phyloP scores from a whole-genome alignment of 2,797 vertebrate genomes.

The Tokudaia muenninki region DNA sequence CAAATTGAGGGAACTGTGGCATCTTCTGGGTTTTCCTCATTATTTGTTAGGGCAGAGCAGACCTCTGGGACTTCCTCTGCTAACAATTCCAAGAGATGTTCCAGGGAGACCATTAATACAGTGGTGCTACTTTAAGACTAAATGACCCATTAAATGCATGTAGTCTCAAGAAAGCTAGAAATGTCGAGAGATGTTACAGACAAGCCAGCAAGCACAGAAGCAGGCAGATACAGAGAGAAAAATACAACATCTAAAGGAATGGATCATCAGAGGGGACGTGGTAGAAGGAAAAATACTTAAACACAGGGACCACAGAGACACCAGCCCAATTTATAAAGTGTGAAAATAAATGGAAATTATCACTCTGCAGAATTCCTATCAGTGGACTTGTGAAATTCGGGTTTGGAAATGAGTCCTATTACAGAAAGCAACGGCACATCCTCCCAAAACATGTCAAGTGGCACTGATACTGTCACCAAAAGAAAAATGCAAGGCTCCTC shows the following conservation, averaged over 20 bases:
- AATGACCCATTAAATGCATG: not conserved
- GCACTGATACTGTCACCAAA: not conserved
- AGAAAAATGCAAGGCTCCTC: not conserved
- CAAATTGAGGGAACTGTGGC: not conserved
- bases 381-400: not conserved
- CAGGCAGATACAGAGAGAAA: not conserved
- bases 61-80: not conserved
- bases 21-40: not conserved
- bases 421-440: not conserved
- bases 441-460: not conserved
- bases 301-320: not conserved
- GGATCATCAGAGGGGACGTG: not conserved
- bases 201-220: not conserved
- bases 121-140: conserved; percentile 5
- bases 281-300: not conserved
- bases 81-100: conserved; percentile 11
- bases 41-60: not conserved
- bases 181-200: not conserved
- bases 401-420: not conserved
- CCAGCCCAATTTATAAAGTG: not conserved
- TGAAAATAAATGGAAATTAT: conserved; percentile 30
- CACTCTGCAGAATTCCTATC: not conserved
- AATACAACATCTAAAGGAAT: too few species aligned
- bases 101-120: not conserved
- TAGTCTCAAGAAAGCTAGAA: conserved; percentile 35